Evolutionary conservation across 2,888 invertebrate species (phyloP).

Genomic region (Agriopis marginaria): DNA sequence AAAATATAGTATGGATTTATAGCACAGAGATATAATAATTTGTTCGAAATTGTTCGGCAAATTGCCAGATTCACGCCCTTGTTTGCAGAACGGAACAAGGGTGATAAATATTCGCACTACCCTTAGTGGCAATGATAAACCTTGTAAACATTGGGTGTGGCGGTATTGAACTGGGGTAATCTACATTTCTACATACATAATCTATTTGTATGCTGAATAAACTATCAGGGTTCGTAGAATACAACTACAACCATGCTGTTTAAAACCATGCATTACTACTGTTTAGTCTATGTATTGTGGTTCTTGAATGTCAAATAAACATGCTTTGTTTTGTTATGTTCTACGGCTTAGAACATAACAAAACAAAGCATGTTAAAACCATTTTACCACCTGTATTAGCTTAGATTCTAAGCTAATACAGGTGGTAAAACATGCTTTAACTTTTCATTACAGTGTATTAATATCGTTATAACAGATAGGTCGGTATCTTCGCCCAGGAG

Average conservation of each 20-base stretch:
- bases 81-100: slow-evolving; percentile 25
- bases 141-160: slow-evolving; percentile 17
- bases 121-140: slow-evolving; percentile 25
- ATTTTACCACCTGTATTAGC: background rate
- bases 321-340: no score
- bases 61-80: slow-evolving; percentile 24
- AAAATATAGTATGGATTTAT: slow-evolving; percentile 17
- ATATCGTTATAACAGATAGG: background rate
- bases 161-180: slow-evolving; percentile 15
- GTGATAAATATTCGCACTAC: slow-evolving; percentile 24
- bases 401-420: background rate
- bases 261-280: background rate
- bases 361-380: no score
- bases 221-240: background rate
- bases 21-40: slow-evolving; percentile 15
- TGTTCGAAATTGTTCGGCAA: slow-evolving; percentile 24
- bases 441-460: background rate
- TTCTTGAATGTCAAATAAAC: no score
- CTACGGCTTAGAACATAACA: no score
- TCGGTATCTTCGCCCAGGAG: background rate
- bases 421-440: background rate
- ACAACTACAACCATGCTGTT: no score
- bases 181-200: slow-evolving; percentile 7
- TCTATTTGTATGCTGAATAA: slow-evolving; percentile 12
- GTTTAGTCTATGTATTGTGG: no score